phyloP scores from a whole-genome alignment of 2,113 vertebrate species.

The Lucifuga dentata region DNA sequence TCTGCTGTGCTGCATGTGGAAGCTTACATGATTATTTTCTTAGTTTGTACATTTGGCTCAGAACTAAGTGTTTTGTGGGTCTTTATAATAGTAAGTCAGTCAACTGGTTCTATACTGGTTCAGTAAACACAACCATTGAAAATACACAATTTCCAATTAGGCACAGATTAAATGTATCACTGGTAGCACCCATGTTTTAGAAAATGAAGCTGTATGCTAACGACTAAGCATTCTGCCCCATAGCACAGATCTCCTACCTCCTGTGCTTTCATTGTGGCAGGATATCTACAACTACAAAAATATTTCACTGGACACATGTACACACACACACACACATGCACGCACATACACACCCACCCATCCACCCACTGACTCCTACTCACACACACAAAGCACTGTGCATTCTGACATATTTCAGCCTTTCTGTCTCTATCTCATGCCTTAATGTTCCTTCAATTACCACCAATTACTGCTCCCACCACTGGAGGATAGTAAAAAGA shows the following conservation, averaged over 20 bases:
- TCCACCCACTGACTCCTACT: background rate
- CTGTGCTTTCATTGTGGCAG: slow-evolving; percentile 17
- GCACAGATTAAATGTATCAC: background rate
- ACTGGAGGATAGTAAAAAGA: slow-evolving; percentile 50
- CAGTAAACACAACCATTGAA: background rate
- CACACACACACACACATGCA: background rate
- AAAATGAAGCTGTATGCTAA: slow-evolving; percentile 26
- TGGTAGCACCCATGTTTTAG: slow-evolving; percentile 3
- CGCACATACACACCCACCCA: slow-evolving; percentile 2
- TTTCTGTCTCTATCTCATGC: slow-evolving; percentile 45
- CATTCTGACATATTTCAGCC: slow-evolving; percentile 40
- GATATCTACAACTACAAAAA: slow-evolving; percentile 47
- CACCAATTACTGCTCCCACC: slow-evolving; percentile 58
- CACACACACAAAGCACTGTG: background rate
- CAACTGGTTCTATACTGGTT: too few relatives aligned
- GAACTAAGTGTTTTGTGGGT: background rate
- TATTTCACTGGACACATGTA: slow-evolving; percentile 25
- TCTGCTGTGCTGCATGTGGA: too few relatives aligned
- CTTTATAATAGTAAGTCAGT: too few relatives aligned
- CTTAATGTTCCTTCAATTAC: slow-evolving; percentile 63
- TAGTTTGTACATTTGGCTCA: too few relatives aligned
- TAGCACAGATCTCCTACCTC: slow-evolving; percentile 13
- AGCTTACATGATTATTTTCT: too few relatives aligned
- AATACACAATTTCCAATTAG: slow-evolving; percentile 10
- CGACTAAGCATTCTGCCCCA: slow-evolving; percentile 9